Base-by-base conservation (phyloP, 2,113 vertebrate species). In the Panthera leo region DNA sequence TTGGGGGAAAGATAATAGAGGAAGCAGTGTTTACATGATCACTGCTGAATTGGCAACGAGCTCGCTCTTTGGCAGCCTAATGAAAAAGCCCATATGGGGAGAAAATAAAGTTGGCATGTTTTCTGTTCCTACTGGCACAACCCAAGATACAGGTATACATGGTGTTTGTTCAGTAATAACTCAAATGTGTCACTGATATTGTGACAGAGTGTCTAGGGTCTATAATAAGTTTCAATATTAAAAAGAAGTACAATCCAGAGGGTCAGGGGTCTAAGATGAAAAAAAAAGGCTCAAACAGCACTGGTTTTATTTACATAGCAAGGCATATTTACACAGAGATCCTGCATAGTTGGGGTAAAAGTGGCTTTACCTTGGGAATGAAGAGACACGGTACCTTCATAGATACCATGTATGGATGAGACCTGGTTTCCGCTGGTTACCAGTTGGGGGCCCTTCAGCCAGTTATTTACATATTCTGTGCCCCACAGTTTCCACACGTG, bases 101-200 rank as follows among this genome's bases (percentile, higher is more conserved):
- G 82, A 97, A 70, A 73, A 88, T 93, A 86, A 96, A 68, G 14
- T 34, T 91, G 82, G 39, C 82, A 42, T 61, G 27, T 55, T 84
- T 87, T 94, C 90, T 93, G 31, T 91, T 95, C 39, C 61, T 86
- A 23, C 75, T 79, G 95, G 91, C 48, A 83, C 39, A 51, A 85
- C 39, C 65, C 55, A 65, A 85, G n/a, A 65, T 67, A 75, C 14
- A 89, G 83, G 61, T 80, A 45, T 89, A 95, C 94, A 76, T 85
- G 45, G 25, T 51, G 48, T 82, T 85, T 95, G 71, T 94, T 94
- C 73, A 34, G 31, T 70, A 89, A 89, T 75, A 84, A 95, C 87
- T 90, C 67, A 71, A 34, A 89, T 29, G 18, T 58, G 31, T 39
- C 53, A 29, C 2, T 19, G 31, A 25, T 19, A 21, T 61, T 84